Conservation (phyloP, 2,888 invertebrate genomes). For the Drosophila melanosoma region DNA sequence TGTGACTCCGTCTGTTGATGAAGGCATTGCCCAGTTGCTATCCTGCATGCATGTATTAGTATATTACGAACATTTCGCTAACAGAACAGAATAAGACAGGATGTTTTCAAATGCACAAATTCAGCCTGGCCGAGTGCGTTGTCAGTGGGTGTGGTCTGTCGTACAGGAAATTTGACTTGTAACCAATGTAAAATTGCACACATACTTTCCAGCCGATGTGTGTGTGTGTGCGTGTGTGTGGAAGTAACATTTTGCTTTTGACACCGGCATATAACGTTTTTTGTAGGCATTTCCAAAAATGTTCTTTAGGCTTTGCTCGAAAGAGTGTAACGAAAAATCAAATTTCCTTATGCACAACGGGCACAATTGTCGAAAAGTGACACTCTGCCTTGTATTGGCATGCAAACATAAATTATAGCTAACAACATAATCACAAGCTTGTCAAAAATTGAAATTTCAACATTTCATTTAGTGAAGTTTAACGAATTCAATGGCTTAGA, state of each 20-base stretch:
- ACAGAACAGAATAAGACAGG: conserved; percentile 26
- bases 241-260: conserved; percentile 11
- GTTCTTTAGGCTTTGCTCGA: conserved; percentile 7
- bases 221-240: background rate
- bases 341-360: conserved; percentile 54
- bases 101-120: conserved; percentile 52
- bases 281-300: conserved; percentile 58
- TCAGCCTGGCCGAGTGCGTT: conserved; percentile 18
- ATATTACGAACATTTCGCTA: conserved; percentile 28
- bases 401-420: conserved; percentile 22
- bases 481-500: conserved; percentile 30
- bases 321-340: conserved; percentile 50
- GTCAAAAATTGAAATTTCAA: conserved; percentile 1
- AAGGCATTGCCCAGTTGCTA: conserved; percentile 53
- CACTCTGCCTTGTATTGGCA: conserved; percentile 26
- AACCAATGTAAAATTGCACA: conserved; percentile 57
- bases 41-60: conserved; percentile 47
- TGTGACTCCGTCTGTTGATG: conserved; percentile 59
- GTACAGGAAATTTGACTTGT: conserved; percentile 75
- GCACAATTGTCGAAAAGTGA: conserved; percentile 19
- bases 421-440: conserved; percentile 1
- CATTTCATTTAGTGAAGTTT: conserved; percentile 21
- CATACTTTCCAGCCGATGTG: background rate
- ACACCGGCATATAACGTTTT: conserved; percentile 33
- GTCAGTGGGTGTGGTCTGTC: conserved; percentile 34